These are phyloP conservation scores for Poecile atricapillus DNA, from an alignment of 2,113 vertebrate genomes.

Conservation along the genomic window DNA sequence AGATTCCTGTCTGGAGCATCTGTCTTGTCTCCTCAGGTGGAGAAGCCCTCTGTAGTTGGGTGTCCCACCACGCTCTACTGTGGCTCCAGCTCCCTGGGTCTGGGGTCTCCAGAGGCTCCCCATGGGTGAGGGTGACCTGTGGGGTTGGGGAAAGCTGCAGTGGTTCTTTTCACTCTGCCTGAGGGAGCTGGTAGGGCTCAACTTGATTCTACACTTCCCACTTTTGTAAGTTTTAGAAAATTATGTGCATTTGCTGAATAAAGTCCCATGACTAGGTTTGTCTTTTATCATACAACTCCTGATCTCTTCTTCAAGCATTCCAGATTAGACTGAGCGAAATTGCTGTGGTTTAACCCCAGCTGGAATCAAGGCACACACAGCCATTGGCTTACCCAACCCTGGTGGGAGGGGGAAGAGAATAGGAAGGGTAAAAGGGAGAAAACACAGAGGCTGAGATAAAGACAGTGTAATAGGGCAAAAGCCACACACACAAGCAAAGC, in stretches of 20 bases:
- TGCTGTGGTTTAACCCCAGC: not conserved
- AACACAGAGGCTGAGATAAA: not conserved
- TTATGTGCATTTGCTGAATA: not conserved
- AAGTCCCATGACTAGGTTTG: not conserved
- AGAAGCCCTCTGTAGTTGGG: not conserved
- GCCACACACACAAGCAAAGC: not conserved
- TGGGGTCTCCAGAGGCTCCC: not conserved
- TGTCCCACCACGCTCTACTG: not conserved
- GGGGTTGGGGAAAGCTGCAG: not conserved
- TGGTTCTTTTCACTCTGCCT: rapidly evolving
- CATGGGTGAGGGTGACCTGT: rapidly evolving
- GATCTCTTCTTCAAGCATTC: not conserved
- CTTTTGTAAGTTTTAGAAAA: not conserved
- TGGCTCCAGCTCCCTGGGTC: not conserved
- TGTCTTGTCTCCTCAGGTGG: rapidly evolving
- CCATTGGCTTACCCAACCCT: rapidly evolving
- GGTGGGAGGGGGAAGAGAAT: rapidly evolving
- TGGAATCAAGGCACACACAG: not conserved
- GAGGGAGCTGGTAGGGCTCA: not conserved
- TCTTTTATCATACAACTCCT: not conserved
- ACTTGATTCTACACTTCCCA: not conserved
- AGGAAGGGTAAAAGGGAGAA: not conserved
- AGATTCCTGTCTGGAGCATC: not conserved
- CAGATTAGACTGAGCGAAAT: not conserved
- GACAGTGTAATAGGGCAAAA: not conserved